Conservation (phyloP, 2,888 invertebrate genomes). For the Ophion costatus region DNA sequence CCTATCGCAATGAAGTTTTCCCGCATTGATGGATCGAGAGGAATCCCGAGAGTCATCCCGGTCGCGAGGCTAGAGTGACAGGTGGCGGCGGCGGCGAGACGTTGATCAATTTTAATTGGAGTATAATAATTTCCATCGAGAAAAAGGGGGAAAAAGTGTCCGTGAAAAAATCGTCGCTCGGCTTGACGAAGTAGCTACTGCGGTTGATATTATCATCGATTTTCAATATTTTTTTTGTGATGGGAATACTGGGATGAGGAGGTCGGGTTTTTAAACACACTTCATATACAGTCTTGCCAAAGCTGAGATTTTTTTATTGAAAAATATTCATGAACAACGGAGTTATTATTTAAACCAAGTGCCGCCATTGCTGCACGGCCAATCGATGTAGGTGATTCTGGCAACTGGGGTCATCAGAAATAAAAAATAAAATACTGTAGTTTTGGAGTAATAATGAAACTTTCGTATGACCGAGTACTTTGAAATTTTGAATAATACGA, state of each 20-base stretch:
- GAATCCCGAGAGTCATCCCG: conserved; percentile 28
- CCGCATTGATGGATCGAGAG: conserved; percentile 47
- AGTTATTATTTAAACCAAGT: no score
- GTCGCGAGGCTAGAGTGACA: conserved; percentile 50
- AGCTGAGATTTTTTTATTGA: no score
- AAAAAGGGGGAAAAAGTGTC: neutral
- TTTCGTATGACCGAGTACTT: no score
- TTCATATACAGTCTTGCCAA: conserved; percentile 49
- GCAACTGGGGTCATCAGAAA: no score
- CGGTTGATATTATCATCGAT: neutral
- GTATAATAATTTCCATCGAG: conserved; percentile 29
- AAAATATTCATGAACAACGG: no score
- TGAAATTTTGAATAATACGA: no score
- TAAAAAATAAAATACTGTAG: no score
- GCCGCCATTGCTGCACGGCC: no score
- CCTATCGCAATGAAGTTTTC: conserved; percentile 52
- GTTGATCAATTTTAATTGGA: conserved; percentile 65
- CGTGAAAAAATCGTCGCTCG: conserved; percentile 55
- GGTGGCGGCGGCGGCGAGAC: conserved; percentile 35
- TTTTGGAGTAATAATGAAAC: no score
- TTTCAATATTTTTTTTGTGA: no score
- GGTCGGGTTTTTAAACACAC: neutral
- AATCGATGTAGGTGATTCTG: no score
- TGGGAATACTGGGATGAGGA: no score
- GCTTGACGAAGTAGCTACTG: conserved; percentile 71